phyloP scores from a whole-genome alignment of 2,113 vertebrate species.

The Chaetodon auriga region DNA sequence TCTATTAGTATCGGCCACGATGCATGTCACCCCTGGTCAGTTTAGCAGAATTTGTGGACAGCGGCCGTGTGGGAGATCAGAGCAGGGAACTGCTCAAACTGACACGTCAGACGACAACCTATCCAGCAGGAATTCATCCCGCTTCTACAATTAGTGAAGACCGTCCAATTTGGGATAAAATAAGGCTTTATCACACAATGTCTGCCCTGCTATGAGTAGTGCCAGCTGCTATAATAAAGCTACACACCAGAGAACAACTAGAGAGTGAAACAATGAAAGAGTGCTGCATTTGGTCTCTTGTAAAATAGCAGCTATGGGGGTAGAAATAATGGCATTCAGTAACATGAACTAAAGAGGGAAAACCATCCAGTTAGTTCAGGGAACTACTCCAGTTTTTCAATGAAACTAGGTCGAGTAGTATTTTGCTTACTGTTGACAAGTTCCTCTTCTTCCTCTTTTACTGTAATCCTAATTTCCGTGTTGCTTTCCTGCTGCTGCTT shows the following conservation, averaged over 20 bases:
- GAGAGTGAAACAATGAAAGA: background rate
- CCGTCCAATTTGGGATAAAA: background rate
- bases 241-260: background rate
- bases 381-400: background rate
- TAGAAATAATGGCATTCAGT: background rate
- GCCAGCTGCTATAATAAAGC: background rate
- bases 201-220: background rate
- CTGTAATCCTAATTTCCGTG: conserved; percentile 63
- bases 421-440: conserved; percentile 62
- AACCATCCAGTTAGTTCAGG: background rate
- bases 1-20: too few relatives aligned
- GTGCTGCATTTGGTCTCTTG: background rate
- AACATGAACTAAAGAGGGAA: background rate
- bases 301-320: background rate
- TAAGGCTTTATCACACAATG: background rate
- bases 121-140: background rate
- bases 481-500: conserved; percentile 45
- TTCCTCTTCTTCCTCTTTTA: conserved; percentile 76
- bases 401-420: background rate
- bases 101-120: too few relatives aligned
- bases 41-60: too few relatives aligned
- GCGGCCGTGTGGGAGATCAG: too few relatives aligned
- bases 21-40: too few relatives aligned
- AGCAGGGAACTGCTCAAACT: background rate
- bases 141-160: too few relatives aligned